Evolutionary conservation across 92 coral and sea anemone species (phyloP), one percentile per base, ranked within the genome.

Genomic region (Epizoanthus scotinus): DNA sequence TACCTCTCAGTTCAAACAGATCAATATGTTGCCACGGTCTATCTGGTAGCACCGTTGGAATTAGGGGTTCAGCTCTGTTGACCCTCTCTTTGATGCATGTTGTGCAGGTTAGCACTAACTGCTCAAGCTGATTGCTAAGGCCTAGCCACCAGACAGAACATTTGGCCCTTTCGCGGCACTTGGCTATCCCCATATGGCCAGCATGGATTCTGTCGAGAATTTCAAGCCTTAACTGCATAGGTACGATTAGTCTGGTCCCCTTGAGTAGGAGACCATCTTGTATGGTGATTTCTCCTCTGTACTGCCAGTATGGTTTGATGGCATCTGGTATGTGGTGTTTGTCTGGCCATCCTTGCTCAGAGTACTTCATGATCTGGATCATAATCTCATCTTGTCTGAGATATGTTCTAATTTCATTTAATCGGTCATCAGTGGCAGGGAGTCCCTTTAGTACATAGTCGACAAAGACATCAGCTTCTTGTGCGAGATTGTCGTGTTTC

Each of bases 21-120:
- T 87, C 88, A 22, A 84, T 52, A 53, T 77, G 79, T 42, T 87
- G 70, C 85, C 91, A 87, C 4, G 85, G 82, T 52, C 91, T 78
- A 8, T 84, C 78, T 10, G 88, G 79, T 31, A 85, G 64, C 10
- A 54, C 79, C 10, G 81, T 67, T 10, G 64, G 25, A 6, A 78
- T 34, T 5, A 85, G 22, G 2, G 89, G 85, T 21, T 85, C 85
- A 22, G 22, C 55, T 40, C 78, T 49, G 14, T 57, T 28, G 0
- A 69, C 63, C 55, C 17, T 24, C 25, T 85, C 71, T 42, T 58
- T 54, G 49, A 79, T 84, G 5, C 89, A 80, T 0, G 55, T 67
- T 26, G 67, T 21, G 40, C 88, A 57, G 6, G 2, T 67, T 8
- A 53, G 66, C 24, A 78, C 80, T 78, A 69, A 47, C 54, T 70